Conservation (phyloP, 2,888 invertebrate genomes). For the Uloborus plumipes region DNA sequence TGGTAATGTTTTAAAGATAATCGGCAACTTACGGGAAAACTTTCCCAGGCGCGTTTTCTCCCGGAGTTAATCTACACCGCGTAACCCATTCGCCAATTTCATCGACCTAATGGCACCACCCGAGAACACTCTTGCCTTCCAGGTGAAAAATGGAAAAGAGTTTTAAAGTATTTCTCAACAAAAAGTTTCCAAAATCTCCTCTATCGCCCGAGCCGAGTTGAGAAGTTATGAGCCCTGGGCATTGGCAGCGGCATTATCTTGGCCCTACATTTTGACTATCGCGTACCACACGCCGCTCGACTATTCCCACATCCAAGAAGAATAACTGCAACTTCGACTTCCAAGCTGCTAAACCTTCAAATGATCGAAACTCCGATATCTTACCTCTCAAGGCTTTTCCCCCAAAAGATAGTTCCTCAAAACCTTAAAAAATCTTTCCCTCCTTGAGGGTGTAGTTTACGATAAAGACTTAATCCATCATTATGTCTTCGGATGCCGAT, state of each 20-base stretch:
- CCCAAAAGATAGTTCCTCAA: conserved; percentile 17
- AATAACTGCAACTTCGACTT: not conserved
- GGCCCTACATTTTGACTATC: conserved; percentile 60
- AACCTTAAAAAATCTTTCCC: not conserved
- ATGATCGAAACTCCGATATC: conserved; percentile 57
- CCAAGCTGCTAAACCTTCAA: not conserved
- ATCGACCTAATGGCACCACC: conserved; percentile 16
- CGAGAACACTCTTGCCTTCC: conserved; percentile 8
- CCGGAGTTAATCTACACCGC: too few relatives aligned
- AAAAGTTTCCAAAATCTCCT: conserved; percentile 31
- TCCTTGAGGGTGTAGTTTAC: conserved; percentile 17
- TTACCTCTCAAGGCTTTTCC: conserved; percentile 11
- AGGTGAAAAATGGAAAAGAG: conserved; percentile 51
- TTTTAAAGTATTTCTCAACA: conserved; percentile 38
- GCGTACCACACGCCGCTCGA: conserved; percentile 33
- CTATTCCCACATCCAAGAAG: conserved; percentile 44
- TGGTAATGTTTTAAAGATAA: too few relatives aligned
- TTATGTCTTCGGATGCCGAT: conserved; percentile 61
- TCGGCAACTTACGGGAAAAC: too few relatives aligned
- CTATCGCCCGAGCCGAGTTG: conserved; percentile 42
- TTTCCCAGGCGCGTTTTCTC: too few relatives aligned
- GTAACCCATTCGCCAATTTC: conserved; percentile 5
- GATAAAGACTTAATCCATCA: conserved; percentile 62
- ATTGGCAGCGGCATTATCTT: conserved; percentile 42
- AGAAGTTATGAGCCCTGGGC: conserved; percentile 59